Percentiles rank a stretch among this genome's conserved stretches.
These are phyloP conservation scores for Eolophus roseicapilla DNA, from an alignment of 2,113 vertebrate species.

Conservation along the genomic window DNA sequence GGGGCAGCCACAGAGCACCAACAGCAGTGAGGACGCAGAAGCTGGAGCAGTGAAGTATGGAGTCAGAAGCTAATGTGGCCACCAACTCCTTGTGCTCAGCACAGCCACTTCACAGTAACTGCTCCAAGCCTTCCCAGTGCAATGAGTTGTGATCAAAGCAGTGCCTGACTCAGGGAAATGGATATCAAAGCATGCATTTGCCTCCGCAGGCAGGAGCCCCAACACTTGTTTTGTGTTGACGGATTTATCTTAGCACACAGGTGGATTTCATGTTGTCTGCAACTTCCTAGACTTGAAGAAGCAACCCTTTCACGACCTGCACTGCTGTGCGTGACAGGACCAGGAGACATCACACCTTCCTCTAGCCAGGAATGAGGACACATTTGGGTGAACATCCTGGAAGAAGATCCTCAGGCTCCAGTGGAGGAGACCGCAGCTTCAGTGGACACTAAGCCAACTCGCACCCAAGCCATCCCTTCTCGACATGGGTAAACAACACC, in stretches of 20 bases:
- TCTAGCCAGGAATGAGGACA: not conserved
- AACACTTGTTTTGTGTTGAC: not conserved
- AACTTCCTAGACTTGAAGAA: not conserved
- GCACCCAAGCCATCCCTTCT: not conserved
- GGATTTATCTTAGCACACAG: not conserved
- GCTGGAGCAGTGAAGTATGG: not conserved
- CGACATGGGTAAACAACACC: not conserved
- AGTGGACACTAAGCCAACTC: not conserved
- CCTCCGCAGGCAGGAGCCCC: not conserved
- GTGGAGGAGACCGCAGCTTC: not conserved
- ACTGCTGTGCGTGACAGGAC: not conserved
- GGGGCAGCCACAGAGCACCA: not conserved
- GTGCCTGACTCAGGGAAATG: accelerated
- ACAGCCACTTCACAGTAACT: not conserved
- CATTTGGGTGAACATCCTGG: not conserved
- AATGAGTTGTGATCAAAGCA: not conserved
- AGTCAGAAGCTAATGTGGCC: not conserved
- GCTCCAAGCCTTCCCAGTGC: not conserved
- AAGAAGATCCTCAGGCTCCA: not conserved
- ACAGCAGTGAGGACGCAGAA: not conserved
- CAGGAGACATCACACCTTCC: not conserved
- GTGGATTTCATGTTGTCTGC: not conserved
- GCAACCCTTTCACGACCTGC: not conserved
- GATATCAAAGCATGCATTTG: not conserved
- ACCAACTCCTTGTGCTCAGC: not conserved